Conservation (phyloP, 2,888 invertebrate species). For the Toxonevra muliebris region DNA sequence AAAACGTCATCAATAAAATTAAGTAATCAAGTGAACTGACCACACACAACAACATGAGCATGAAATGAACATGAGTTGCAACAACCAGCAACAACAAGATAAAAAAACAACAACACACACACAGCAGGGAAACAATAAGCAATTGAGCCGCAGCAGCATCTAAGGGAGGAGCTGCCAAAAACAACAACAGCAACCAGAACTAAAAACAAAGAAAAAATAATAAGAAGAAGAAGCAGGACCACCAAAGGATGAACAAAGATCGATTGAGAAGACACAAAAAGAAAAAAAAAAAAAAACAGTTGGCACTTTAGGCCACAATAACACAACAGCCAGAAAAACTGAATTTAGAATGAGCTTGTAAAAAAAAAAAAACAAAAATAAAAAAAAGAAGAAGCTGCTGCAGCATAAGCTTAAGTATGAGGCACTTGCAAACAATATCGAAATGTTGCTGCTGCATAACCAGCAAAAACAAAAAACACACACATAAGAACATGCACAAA, state of each 20-base stretch:
- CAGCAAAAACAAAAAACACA: no score
- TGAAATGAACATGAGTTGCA: conserved; percentile 16
- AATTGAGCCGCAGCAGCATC: conserved; percentile 25
- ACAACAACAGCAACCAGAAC: no score
- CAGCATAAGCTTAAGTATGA: no score
- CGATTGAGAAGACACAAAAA: background rate
- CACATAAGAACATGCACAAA: no score
- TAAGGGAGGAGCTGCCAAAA: conserved; percentile 30
- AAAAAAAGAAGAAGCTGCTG: no score
- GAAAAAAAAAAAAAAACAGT: conserved; percentile 7
- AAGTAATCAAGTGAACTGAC: conserved; percentile 58
- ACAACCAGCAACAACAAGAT: conserved; percentile 27
- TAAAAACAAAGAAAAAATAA: no score
- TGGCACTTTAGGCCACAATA: background rate
- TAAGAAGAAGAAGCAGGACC: background rate
- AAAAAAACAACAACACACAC: conserved; percentile 8
- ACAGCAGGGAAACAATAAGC: conserved; percentile 23
- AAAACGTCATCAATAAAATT: conserved; percentile 60
- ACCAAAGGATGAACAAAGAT: conserved; percentile 17
- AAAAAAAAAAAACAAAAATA: no score
- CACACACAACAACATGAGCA: conserved; percentile 43
- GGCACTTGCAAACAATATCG: no score
- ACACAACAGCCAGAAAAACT: no score
- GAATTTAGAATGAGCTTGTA: no score
- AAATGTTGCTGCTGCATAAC: no score